Percentiles rank a stretch among this genome's conserved stretches.
These are phyloP conservation scores for Drosophila lacteicornis DNA, from an alignment of 1,140 invertebrate genomes.

Conservation along the genomic window DNA sequence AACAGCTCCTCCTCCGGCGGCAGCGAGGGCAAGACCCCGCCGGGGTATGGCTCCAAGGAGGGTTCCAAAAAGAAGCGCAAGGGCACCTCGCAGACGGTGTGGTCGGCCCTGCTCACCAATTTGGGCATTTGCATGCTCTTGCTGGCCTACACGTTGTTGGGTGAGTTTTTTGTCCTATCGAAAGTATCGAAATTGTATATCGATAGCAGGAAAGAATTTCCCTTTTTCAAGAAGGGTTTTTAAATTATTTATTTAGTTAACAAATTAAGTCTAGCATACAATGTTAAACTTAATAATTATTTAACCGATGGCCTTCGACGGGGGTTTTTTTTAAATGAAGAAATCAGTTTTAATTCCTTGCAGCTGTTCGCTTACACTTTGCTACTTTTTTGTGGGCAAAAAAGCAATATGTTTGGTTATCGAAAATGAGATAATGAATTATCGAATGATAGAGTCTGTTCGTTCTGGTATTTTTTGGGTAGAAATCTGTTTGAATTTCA, in stretches of 20 bases:
- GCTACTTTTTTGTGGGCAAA: neutral
- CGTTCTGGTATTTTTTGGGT: neutral
- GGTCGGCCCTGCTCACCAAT: slow-evolving; percentile 92
- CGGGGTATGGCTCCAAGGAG: slow-evolving; percentile 57
- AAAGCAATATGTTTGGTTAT: neutral
- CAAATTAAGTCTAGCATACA: no score
- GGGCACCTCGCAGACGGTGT: slow-evolving; percentile 72
- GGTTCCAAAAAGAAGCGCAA: slow-evolving; percentile 74
- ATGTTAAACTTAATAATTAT: no score
- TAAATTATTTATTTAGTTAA: no score
- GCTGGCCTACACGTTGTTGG: slow-evolving; percentile 94
- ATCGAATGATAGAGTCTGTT: neutral
- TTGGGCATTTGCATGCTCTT: slow-evolving; percentile 94
- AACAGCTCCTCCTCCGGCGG: slow-evolving; percentile 1
- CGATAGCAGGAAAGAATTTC: neutral
- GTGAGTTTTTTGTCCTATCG: slow-evolving; percentile 59
- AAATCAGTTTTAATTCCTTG: neutral
- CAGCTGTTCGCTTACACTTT: neutral
- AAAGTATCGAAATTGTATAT: neutral
- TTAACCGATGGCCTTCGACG: no score
- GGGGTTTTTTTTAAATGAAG: neutral
- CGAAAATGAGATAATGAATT: neutral
- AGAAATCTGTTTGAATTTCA: neutral
- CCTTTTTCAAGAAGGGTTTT: neutral
- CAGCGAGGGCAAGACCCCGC: slow-evolving; percentile 56